phyloP scores from a whole-genome alignment of 1,140 invertebrate genomes.

The Marisa cornuarietis region DNA sequence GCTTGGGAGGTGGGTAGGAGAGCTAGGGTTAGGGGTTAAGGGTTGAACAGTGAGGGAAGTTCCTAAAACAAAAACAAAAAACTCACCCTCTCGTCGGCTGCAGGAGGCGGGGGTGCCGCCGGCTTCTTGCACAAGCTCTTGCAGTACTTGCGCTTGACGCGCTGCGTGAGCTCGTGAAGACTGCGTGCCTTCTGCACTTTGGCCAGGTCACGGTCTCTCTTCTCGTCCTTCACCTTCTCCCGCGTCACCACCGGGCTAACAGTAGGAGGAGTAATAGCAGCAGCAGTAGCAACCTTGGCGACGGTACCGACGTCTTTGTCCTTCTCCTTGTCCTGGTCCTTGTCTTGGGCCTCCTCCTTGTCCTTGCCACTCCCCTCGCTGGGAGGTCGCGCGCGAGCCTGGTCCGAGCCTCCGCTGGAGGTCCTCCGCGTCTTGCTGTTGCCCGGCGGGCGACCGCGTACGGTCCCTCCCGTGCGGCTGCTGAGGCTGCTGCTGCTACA shows the following conservation, averaged over 20 bases:
- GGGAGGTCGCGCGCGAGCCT: too few relatives aligned
- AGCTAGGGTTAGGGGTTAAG: background rate
- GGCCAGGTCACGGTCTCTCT: conserved; percentile 32
- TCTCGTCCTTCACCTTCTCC: conserved; percentile 18
- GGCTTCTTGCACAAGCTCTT: conserved; percentile 39
- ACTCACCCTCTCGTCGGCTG: conserved; percentile 27
- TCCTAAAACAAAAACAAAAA: background rate
- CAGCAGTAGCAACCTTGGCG: background rate
- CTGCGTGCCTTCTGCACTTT: conserved; percentile 57
- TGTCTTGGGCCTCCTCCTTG: conserved; percentile 9
- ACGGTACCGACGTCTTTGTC: conserved; percentile 8
- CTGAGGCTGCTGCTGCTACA: conserved; percentile 1
- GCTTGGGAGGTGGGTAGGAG: background rate
- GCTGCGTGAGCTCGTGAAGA: conserved; percentile 50
- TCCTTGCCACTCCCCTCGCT: background rate
- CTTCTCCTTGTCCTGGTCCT: conserved; percentile 11
- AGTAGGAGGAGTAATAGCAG: background rate
- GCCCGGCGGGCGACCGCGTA: too few relatives aligned
- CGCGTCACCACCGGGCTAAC: too few relatives aligned
- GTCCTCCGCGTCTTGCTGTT: too few relatives aligned
- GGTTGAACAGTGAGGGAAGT: background rate
- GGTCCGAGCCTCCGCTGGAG: too few relatives aligned
- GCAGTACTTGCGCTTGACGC: conserved; percentile 57
- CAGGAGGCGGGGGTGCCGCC: background rate
- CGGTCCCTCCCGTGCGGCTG: conserved; percentile 6